Evolutionary conservation across 2,888 invertebrate species (phyloP).

Genomic region (Pterostichus niger): DNA sequence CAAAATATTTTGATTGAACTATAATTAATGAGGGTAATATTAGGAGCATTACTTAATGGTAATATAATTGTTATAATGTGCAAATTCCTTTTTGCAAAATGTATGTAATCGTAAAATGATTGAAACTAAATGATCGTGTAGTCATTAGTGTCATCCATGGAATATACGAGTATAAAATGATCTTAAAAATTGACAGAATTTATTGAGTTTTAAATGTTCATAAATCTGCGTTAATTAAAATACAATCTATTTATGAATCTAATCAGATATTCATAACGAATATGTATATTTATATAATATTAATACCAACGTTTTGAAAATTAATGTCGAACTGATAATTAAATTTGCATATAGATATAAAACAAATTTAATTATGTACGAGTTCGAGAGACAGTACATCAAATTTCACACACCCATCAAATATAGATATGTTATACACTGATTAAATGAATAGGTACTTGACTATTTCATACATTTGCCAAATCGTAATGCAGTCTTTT

Average conservation of each 20-base stretch:
- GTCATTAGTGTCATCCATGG: conserved; percentile 31
- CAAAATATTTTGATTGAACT: too few relatives aligned
- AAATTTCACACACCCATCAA: conserved; percentile 35
- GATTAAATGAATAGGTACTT: too few relatives aligned
- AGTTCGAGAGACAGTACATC: conserved; percentile 34
- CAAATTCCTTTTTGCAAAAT: too few relatives aligned
- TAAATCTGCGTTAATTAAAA: conserved; percentile 54
- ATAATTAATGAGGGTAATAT: too few relatives aligned
- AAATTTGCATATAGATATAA: conserved; percentile 53
- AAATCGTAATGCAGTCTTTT: too few relatives aligned
- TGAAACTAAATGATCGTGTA: not conserved
- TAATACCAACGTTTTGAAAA: conserved; percentile 50
- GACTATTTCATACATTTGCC: too few relatives aligned
- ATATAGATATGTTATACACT: too few relatives aligned
- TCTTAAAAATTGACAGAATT: conserved; percentile 49
- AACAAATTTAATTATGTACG: conserved; percentile 44
- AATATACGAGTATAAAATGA: conserved; percentile 24
- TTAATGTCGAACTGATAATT: conserved; percentile 53
- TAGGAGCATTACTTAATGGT: too few relatives aligned
- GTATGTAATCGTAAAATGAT: not conserved
- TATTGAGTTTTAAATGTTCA: conserved; percentile 53
- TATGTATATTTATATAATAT: conserved; percentile 51
- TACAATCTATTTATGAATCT: conserved; percentile 40
- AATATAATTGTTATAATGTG: too few relatives aligned
- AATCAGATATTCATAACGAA: conserved; percentile 50